Base-by-base conservation (phyloP, 2,113 vertebrate genomes). In the Microcebus tavaratra region DNA sequence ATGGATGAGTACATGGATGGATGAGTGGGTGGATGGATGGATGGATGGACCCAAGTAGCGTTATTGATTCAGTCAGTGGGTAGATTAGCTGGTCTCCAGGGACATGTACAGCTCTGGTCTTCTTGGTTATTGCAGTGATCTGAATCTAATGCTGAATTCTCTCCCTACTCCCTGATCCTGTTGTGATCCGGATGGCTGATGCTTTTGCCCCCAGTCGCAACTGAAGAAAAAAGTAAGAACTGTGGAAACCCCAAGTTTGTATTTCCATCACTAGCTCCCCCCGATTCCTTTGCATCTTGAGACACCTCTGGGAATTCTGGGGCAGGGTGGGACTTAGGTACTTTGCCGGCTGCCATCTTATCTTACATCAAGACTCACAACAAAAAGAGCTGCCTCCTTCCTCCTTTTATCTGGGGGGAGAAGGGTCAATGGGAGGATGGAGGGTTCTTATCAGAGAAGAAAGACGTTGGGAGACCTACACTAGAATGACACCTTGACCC, bases 181-280 rank as follows among this genome's bases (percentile, higher is more conserved):
- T 21, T 59, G 94, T 87, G 17, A 72, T 36, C 75, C 0, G 1
- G 8, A 94, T n/a, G 80, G 36, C 27, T 31, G 57, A 86, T 12
- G 8, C 55, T 45, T 67, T n/a, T 36, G 11, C 63, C 20, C 67
- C 63, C 94, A 95, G 94, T 42, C 0, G 86, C 76, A n/a, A 73
- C 25, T 50, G 42, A 88, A 84, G 94, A 97, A 84, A 97, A 97
- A 96, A 94, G 97, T 97, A 97, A 97, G 96, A 84, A 45, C 53
- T 7, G 2, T 23, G 36, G 13, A 39, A 34, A 12, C 59, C 8
- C 79, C 29, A n/a, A 31, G 11, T 18, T 55, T 59, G 14, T 59
- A 53, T 57, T 20, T 59, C 31, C 4, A 18, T 34, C 53, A 55
- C 29, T 57, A 72, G 27, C 9, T 59, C 45, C 27, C 25, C 39